Evolutionary conservation across 2,888 invertebrate species (phyloP).

Genomic region (Ichneumoninae sp.): DNA sequence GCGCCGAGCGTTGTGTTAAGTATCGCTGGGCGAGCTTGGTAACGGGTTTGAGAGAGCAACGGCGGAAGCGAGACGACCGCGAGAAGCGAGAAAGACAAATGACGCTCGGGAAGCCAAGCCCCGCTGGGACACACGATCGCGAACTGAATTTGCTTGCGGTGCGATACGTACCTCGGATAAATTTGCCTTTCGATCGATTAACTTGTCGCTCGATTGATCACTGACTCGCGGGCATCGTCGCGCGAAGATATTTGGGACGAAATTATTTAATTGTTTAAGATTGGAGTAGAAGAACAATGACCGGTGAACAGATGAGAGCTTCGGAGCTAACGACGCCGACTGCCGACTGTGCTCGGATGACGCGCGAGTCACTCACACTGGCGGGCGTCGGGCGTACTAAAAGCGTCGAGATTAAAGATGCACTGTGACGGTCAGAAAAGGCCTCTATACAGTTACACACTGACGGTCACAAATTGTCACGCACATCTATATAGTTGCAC

Average conservation of each 20-base stretch:
- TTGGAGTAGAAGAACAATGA: neutral
- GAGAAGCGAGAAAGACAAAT: constrained; percentile 55
- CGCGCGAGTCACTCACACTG: neutral
- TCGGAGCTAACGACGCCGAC: constrained; percentile 22
- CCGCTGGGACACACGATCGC: neutral
- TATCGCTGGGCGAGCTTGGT: neutral
- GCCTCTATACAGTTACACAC: no score
- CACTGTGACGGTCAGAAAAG: no score
- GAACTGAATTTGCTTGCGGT: neutral
- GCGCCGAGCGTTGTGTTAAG: neutral
- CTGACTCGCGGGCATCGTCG: neutral
- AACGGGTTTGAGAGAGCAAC: constrained; percentile 30
- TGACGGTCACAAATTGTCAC: no score
- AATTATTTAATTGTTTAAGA: neutral
- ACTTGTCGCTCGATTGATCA: neutral
- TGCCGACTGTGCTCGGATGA: neutral
- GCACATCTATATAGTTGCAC: no score
- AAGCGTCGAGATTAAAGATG: no score
- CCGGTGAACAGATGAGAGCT: constrained; percentile 19
- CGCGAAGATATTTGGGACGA: neutral
- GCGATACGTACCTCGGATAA: constrained; percentile 16
- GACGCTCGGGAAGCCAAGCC: constrained; percentile 54
- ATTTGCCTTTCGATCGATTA: neutral
- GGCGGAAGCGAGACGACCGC: constrained; percentile 20
- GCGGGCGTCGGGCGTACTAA: neutral